These are phyloP conservation scores for Zoanthus sociatus DNA, from an alignment of 92 coral and sea anemone species.

Conservation along the genomic window DNA sequence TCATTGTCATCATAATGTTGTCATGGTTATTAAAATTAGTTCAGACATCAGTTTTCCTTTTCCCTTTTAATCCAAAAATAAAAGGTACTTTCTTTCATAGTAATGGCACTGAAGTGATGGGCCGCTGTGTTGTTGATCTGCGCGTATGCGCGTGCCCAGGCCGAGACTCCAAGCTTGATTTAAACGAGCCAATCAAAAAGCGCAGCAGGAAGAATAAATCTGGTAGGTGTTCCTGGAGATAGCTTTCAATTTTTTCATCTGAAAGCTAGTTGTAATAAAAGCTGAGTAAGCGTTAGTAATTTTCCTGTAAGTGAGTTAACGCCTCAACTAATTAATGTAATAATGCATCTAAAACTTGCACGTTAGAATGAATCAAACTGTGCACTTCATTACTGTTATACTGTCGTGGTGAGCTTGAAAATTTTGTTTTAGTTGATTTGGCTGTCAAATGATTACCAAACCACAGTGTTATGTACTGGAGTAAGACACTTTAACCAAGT, in stretches of 20 bases:
- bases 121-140: slow-evolving; percentile 87
- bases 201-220: slow-evolving; percentile 77
- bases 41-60: neutral
- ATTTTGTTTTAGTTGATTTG: too few relatives aligned
- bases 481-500: too few relatives aligned
- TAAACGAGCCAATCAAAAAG: slow-evolving; percentile 79
- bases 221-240: slow-evolving; percentile 7
- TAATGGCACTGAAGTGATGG: slow-evolving; percentile 76
- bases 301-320: neutral
- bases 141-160: slow-evolving; percentile 99
- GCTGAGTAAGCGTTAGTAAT: neutral
- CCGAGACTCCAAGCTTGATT: slow-evolving; percentile 91
- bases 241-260: neutral
- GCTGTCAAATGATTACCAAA: too few relatives aligned
- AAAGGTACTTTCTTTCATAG: slow-evolving; percentile 8
- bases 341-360: too few relatives aligned
- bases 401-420: too few relatives aligned
- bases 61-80: too few relatives aligned
- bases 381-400: too few relatives aligned
- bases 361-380: too few relatives aligned
- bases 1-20: too few relatives aligned
- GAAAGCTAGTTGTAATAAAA: neutral
- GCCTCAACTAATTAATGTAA: too few relatives aligned
- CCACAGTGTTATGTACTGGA: too few relatives aligned
- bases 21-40: neutral